Evolutionary conservation across 2,797 vertebrate genomes (phyloP).

Genomic region (Podarcis siculus): DNA sequence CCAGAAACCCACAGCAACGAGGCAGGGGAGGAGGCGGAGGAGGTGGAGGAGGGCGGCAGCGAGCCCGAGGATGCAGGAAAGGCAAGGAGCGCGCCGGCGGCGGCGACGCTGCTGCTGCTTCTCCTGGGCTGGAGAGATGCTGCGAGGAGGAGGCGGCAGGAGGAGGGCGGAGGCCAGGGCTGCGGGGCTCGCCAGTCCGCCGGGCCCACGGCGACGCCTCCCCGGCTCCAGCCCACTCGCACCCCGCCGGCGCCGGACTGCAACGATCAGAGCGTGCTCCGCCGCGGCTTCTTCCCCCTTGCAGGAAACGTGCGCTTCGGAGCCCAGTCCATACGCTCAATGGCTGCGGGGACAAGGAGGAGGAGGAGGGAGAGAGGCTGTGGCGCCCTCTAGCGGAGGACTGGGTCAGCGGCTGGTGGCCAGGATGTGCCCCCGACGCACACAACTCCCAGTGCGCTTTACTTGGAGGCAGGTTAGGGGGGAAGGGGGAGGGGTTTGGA

Average conservation of each 20-base stretch:
- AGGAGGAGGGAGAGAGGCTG: not conserved
- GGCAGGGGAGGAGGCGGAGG: not conserved
- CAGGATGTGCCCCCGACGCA: no score
- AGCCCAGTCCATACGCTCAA: not conserved
- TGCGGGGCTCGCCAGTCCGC: not conserved
- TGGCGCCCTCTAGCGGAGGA: slow-evolving; percentile 6
- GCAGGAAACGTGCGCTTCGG: not conserved
- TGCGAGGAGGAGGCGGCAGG: slow-evolving; percentile 1
- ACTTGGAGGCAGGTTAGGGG: no score
- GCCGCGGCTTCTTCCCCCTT: not conserved
- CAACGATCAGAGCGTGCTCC: not conserved
- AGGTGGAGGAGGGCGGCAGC: slow-evolving; percentile 29
- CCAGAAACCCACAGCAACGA: slow-evolving; percentile 9
- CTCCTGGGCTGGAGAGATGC: slow-evolving; percentile 29
- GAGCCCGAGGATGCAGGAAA: not conserved
- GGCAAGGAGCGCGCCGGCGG: slow-evolving; percentile 21
- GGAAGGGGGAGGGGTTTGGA: no score
- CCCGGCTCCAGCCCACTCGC: slow-evolving; percentile 39
- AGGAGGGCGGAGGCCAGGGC: slow-evolving; percentile 14
- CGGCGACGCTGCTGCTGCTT: no score
- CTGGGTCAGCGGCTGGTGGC: no score
- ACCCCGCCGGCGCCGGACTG: not conserved
- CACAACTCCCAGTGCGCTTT: no score
- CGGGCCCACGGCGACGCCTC: slow-evolving; percentile 8
- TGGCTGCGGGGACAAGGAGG: not conserved